Base-by-base conservation (phyloP, 1,140 invertebrate species). In the Drosophila watanabei region DNA sequence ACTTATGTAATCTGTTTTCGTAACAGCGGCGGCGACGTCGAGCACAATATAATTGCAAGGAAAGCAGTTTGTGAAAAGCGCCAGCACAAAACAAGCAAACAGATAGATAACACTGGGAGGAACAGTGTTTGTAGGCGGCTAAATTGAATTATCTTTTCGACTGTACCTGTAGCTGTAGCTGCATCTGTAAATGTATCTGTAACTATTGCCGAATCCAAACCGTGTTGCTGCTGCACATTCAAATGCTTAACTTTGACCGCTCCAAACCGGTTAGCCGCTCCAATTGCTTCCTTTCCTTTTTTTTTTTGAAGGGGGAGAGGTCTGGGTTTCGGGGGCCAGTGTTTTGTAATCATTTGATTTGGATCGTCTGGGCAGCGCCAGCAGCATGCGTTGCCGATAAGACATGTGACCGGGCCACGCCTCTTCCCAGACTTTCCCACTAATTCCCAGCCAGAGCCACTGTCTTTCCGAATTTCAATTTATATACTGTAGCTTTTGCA, bases 1-100 rank as follows among this genome's bases (percentile, higher is more conserved):
- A 80, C 75, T 90, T 90, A 90, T 91, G 87, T 90, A 90, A 90
- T 87, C 71, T 71, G 87, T 91, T 90, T 90, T 90, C 86, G 87
- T 90, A 90, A 90, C 87, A 64, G 63, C 80, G 46, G 71, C 82
- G 71, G 57, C 78, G 73, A 58, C 61, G 70, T 65, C 56, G 52
- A 37, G 41, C 75, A 66, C 61, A 75, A 76, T 66, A 78, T 73
- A 90, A 86, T 90, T 89, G 86, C 86, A 79, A 37, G 75, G 43
- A 62, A 85, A 84, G 70, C 46, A 51, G 52, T 64, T 69, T 66
- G 58, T 70, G 75, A 70, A 78, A 85, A 85, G 61, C 58, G 59
- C 33, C 64, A 72, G 45, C 64, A 75, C 43, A 72, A 63, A 82
- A 75, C 54, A 65, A 58, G 54, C 73, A 75, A 83, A 73, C 48